Base-by-base conservation (phyloP, 1,140 invertebrate genomes). In the Achroia grisella region DNA sequence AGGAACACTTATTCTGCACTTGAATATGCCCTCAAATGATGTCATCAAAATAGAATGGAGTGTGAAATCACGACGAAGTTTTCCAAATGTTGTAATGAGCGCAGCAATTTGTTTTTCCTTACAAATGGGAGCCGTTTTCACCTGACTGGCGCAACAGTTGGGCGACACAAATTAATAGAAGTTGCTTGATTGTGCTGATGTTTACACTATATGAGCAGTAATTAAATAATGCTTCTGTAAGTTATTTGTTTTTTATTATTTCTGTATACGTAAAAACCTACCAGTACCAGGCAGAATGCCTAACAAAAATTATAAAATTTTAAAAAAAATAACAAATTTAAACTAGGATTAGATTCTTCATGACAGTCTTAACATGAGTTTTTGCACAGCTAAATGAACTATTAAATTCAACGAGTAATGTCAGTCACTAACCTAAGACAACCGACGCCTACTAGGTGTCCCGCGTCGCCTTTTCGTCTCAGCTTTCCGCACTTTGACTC, bases 111-210 rank as follows among this genome's bases (percentile, higher is more conserved):
- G 67, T 72, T 68, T 71, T 63, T 71, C 57, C 66, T 63, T 66
- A 61, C 60, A 71, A 72, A 68, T 71, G 58, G 53, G 32, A 48
- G 50, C 56, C 53, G 45, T 64, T 66, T 48, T 67, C 64, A 75
- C 69, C 71, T 75, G 69, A 52, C 45, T 46, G 49, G 56, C 51
- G 69, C 71, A 72, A 72, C 69, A 75, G 71, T 56, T 74, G 65
- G 51, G 36, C 37, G 58, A 56, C 41, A 27, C 39, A 62, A 62
- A 56, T 62, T 27, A 62, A 17, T 42, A 52, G 35, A 23, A 14
- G 35, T 37, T 37, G n/a, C 8, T 37, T 15, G 35, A 17, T 37
- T 37, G 2, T n/a, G 15, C 13, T 37, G n/a, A 17, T 15, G 13
- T 37, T 35, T 15, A 23, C 17, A 23, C 17, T 23, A 23, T 3